A percentile compares a stretch with the other conserved stretches of the same genome.
Conservation (phyloP, 2,888 invertebrate genomes). For the Nemotelus pantherinus region DNA sequence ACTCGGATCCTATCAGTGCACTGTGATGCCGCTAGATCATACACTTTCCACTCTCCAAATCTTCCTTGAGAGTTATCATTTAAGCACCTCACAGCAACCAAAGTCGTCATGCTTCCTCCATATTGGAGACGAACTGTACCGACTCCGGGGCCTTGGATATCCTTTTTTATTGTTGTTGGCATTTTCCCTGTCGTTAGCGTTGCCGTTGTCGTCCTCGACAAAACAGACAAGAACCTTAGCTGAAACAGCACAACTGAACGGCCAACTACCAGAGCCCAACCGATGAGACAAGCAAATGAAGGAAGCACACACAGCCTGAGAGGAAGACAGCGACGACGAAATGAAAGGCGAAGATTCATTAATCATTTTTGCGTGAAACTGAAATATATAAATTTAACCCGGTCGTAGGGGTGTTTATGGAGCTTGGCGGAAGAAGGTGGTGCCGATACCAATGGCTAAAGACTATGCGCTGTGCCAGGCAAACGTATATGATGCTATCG, state of each 20-base stretch:
- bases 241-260: constrained; percentile 21
- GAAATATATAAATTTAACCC: constrained; percentile 52
- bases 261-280: background rate
- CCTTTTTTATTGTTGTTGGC: constrained; percentile 31
- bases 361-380: constrained; percentile 52
- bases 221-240: constrained; percentile 41
- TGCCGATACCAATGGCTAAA: background rate
- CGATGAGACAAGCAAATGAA: constrained; percentile 39
- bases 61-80: constrained; percentile 5
- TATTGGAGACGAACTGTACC: constrained; percentile 27
- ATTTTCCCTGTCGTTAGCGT: constrained; percentile 36
- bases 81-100: constrained; percentile 17
- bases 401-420: constrained; percentile 46
- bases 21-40: constrained; percentile 3
- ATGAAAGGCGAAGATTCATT: constrained; percentile 45
- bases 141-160: constrained; percentile 16
- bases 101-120: constrained; percentile 18
- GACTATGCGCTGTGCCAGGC: constrained; percentile 29
- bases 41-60: constrained; percentile 9
- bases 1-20: background rate
- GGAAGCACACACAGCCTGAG: constrained; percentile 23
- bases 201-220: constrained; percentile 25
- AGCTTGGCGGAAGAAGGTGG: constrained; percentile 6
- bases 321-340: background rate
- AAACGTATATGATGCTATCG: constrained; percentile 47